Evolutionary conservation across 2,888 invertebrate species (phyloP).

Genomic region (Urechis unicinctus): DNA sequence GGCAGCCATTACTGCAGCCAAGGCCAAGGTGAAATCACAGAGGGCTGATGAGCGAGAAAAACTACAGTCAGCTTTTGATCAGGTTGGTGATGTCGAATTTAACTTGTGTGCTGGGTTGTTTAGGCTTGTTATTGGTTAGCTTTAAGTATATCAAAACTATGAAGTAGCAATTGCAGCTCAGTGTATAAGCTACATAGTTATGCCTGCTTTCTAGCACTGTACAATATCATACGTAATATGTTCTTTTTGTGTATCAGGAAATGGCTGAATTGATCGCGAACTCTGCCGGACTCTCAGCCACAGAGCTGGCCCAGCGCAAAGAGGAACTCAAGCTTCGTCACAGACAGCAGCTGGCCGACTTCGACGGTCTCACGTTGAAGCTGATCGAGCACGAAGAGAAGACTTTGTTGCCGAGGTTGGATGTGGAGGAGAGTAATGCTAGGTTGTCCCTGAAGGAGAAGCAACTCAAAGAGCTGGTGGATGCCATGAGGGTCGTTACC

Average conservation of each 20-base stretch:
- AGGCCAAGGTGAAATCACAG: constrained; percentile 28
- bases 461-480: constrained; percentile 39
- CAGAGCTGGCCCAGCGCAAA: constrained; percentile 33
- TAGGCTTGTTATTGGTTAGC: background rate
- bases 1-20: constrained; percentile 31
- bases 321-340: constrained; percentile 33
- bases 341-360: constrained; percentile 35
- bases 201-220: no score
- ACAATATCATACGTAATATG: background rate
- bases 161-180: no score
- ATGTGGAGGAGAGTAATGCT: constrained; percentile 32
- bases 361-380: constrained; percentile 35
- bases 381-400: constrained; percentile 30
- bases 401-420: constrained; percentile 28
- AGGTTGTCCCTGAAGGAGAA: constrained; percentile 38
- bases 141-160: background rate
- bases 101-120: no score
- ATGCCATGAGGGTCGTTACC: constrained; percentile 36
- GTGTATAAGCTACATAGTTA: no score
- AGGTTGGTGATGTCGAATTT: constrained; percentile 22
- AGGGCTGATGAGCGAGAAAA: constrained; percentile 33
- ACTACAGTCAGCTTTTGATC: constrained; percentile 35
- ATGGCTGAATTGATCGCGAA: constrained; percentile 38
- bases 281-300: constrained; percentile 30
- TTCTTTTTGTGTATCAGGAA: constrained; percentile 24